A percentile compares a stretch with the other conserved stretches of the same genome.
These are phyloP conservation scores for Lagopus leucura DNA, from an alignment of 2,113 vertebrate species.

Conservation along the genomic window DNA sequence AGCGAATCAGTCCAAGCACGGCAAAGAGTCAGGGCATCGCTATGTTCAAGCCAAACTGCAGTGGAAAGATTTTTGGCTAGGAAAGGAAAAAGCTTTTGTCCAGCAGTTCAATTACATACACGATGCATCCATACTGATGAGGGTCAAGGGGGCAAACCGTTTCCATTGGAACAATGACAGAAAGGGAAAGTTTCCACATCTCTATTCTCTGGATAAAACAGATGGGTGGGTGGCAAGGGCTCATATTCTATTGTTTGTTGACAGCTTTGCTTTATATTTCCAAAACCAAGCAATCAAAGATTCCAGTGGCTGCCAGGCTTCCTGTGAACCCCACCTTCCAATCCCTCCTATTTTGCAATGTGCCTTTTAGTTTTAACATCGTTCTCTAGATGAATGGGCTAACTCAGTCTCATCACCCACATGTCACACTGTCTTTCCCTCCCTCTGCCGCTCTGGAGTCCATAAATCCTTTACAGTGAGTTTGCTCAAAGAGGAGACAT, in stretches of 20 bases:
- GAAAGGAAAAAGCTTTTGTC: not conserved
- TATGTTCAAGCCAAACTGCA: not conserved
- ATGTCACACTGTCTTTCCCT: not conserved
- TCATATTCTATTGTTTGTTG: not conserved
- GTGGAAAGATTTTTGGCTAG: not conserved
- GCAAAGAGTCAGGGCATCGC: not conserved
- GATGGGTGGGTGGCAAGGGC: not conserved
- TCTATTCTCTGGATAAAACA: conserved; percentile 5
- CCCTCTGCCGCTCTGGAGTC: not conserved
- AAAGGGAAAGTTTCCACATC: conserved; percentile 37
- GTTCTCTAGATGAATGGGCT: not conserved
- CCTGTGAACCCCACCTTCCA: not conserved
- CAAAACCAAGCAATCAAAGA: conserved; percentile 3
- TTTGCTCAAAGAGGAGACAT: not conserved
- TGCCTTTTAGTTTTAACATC: not conserved
- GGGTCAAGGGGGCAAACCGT: not conserved
- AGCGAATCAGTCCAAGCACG: not conserved
- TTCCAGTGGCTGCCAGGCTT: not conserved
- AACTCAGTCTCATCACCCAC: not conserved
- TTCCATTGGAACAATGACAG: conserved; percentile 12
- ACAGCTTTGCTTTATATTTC: conserved; percentile 26
- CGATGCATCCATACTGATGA: not conserved
- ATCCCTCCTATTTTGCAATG: not conserved
- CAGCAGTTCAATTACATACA: not conserved
- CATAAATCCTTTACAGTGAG: not conserved